These are phyloP conservation scores for Ovibos moschatus DNA, from an alignment of 2,113 vertebrate genomes.

Conservation along the genomic window DNA sequence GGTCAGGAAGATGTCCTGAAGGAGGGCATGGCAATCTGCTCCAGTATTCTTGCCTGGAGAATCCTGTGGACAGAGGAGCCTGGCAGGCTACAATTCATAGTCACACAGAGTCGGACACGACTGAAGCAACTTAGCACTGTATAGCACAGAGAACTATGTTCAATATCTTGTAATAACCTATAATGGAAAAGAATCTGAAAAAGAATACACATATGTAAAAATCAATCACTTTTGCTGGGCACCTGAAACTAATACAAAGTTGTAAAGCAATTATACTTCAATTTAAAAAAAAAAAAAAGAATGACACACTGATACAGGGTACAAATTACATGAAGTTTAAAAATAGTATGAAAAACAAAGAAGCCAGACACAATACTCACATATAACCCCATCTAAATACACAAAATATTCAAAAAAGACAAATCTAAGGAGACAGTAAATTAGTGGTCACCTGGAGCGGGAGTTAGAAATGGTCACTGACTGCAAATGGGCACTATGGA, in stretches of 20 bases:
- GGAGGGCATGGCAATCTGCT: not conserved
- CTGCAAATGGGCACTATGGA: not conserved
- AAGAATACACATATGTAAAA: not conserved
- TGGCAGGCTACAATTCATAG: not conserved
- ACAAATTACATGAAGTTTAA: not conserved
- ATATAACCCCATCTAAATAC: not conserved
- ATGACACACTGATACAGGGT: not conserved
- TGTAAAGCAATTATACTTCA: not conserved
- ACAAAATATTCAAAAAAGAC: not conserved
- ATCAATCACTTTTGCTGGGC: not conserved
- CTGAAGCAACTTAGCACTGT: not conserved
- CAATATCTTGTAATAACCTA: not conserved
- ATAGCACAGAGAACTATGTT: not conserved
- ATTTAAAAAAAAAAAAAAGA: not conserved
- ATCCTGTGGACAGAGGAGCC: not conserved
- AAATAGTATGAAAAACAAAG: not conserved
- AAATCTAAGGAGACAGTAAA: not conserved
- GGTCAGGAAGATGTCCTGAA: not conserved
- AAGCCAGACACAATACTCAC: not conserved
- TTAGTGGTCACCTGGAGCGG: not conserved
- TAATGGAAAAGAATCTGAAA: not conserved
- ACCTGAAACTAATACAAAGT: not conserved
- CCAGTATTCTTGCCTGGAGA: not conserved
- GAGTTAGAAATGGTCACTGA: not conserved
- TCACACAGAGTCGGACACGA: accelerated